Percentiles rank a stretch among this genome's conserved stretches.
These are phyloP conservation scores for Pteropus rufus DNA, from an alignment of 2,797 vertebrate species.

Conservation along the genomic window DNA sequence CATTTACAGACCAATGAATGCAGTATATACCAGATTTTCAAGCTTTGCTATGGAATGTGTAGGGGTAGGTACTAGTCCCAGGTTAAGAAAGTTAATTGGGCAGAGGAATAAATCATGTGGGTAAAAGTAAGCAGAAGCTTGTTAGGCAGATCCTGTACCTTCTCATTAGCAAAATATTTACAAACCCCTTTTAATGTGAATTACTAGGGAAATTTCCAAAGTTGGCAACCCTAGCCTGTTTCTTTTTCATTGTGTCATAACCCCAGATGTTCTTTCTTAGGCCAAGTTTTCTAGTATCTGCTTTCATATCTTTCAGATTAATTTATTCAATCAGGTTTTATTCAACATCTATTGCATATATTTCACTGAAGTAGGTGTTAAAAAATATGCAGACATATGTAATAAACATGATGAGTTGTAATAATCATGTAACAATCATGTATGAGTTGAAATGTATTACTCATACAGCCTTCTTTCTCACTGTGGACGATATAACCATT, in stretches of 20 bases:
- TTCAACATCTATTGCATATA: background rate
- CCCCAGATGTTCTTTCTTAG: background rate
- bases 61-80: background rate
- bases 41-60: background rate
- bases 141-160: background rate
- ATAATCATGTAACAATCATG: too few species aligned
- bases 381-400: background rate
- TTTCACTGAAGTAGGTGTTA: background rate
- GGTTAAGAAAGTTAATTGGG: background rate
- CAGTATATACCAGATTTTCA: background rate
- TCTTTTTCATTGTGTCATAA: background rate
- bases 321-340: background rate
- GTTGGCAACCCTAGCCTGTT: background rate
- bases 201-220: background rate
- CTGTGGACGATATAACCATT: background rate
- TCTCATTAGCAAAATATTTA: conserved; percentile 3
- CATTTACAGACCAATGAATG: background rate
- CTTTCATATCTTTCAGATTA: background rate
- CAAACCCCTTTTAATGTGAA: background rate
- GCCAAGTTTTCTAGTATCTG: background rate
- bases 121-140: background rate
- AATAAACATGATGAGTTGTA: background rate
- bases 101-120: background rate
- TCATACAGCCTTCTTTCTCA: background rate
- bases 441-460: background rate